phyloP scores from a whole-genome alignment of 2,888 invertebrate species.

The Zygogramma bicolorata region DNA sequence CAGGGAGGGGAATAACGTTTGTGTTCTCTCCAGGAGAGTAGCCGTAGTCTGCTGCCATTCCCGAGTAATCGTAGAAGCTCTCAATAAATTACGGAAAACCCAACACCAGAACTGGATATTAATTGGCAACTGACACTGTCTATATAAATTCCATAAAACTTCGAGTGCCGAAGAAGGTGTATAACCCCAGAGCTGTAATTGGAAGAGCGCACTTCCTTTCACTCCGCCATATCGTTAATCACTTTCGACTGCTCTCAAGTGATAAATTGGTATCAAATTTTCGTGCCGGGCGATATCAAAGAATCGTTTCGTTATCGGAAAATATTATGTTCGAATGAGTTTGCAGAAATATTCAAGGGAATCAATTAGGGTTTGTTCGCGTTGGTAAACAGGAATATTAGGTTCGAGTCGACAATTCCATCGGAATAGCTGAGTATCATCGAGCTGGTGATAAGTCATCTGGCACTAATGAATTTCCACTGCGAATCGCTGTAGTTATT shows the following conservation, averaged over 20 bases:
- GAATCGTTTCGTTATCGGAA: slow-evolving; percentile 18
- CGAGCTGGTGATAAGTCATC: neutral
- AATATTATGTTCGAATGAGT: slow-evolving; percentile 10
- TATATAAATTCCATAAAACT: slow-evolving; percentile 8
- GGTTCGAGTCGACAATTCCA: neutral
- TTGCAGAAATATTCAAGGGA: neutral
- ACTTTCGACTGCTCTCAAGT: slow-evolving; percentile 32
- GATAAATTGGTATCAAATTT: slow-evolving; percentile 37
- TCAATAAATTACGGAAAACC: neutral
- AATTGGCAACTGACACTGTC: neutral
- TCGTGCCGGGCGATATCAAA: slow-evolving; percentile 11
- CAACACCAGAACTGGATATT: neutral
- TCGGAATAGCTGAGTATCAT: neutral
- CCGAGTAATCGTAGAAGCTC: neutral
- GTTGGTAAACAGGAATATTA: slow-evolving; percentile 6
- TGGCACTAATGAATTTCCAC: neutral
- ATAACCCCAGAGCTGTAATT: neutral
- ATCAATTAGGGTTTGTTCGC: slow-evolving; percentile 3
- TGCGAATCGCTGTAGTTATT: neutral
- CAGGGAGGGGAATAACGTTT: too few relatives aligned
- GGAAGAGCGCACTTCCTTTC: neutral
- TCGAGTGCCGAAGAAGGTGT: neutral
- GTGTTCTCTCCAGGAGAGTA: too few relatives aligned
- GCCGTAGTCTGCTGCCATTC: too few relatives aligned
- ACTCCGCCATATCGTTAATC: slow-evolving; percentile 24